Percentiles rank a stretch among this genome's conserved stretches.
phyloP scores from a whole-genome alignment of 2,888 invertebrate genomes.

The Lissocephala sabroskyi region DNA sequence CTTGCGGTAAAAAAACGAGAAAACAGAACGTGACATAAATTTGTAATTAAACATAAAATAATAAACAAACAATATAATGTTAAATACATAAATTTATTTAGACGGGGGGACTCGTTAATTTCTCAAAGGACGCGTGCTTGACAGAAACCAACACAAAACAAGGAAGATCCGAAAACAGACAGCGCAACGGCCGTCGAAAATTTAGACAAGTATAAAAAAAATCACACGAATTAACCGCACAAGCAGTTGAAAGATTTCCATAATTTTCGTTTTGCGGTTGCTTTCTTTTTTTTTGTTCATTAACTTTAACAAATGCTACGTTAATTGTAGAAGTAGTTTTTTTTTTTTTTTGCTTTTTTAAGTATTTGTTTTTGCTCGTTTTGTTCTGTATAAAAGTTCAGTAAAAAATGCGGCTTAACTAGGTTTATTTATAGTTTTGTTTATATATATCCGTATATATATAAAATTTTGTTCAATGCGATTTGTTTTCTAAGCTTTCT shows the following conservation, averaged over 20 bases:
- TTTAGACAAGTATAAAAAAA: too few species aligned
- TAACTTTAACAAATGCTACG: constrained; percentile 40
- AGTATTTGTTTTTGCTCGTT: constrained; percentile 24
- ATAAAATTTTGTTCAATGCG: neutral
- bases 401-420: constrained; percentile 69
- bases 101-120: too few species aligned
- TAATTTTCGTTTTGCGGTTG: constrained; percentile 7
- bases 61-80: too few species aligned
- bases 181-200: too few species aligned
- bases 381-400: constrained; percentile 63
- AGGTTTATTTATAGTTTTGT: constrained; percentile 26
- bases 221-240: neutral
- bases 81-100: too few species aligned
- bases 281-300: constrained; percentile 40
- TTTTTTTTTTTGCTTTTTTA: constrained; percentile 14
- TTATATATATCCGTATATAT: constrained; percentile 31
- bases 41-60: too few species aligned
- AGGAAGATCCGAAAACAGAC: too few species aligned
- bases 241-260: too few species aligned
- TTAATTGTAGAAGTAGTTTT: constrained; percentile 19
- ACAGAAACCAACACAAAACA: too few species aligned
- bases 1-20: too few species aligned
- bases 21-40: too few species aligned
- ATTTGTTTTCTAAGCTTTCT: constrained; percentile 3
- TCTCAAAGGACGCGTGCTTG: too few species aligned